These are phyloP conservation scores for Fringilla coelebs DNA, from an alignment of 2,797 vertebrate genomes.

Conservation along the genomic window DNA sequence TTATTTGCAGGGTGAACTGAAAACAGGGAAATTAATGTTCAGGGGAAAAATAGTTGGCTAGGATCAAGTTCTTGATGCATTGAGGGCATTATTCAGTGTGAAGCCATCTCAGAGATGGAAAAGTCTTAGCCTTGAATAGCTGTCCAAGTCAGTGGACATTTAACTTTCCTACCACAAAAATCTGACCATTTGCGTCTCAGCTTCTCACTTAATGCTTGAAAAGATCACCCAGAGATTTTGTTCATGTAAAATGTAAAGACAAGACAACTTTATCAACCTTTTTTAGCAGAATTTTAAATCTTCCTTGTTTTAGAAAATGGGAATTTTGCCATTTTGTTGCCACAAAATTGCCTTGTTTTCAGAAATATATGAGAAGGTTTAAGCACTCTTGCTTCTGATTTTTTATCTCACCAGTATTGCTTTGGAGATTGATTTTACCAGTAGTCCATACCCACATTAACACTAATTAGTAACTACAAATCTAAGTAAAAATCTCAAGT, in stretches of 20 bases:
- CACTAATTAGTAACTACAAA: neutral
- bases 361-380: neutral
- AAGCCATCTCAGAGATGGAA: conserved; percentile 39
- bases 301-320: neutral
- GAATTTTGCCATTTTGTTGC: neutral
- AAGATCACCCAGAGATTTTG: conserved; percentile 30
- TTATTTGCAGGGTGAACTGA: neutral
- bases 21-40: conserved; percentile 11
- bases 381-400: neutral
- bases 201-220: conserved; percentile 24
- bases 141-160: conserved; percentile 8
- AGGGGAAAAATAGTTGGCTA: neutral
- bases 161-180: conserved; percentile 48
- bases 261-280: neutral
- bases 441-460: neutral
- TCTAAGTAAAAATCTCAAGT: neutral
- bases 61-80: neutral
- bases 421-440: neutral
- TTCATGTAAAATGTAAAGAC: neutral
- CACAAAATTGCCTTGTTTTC: neutral
- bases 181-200: neutral
- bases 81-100: conserved; percentile 27
- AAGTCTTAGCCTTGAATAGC: conserved; percentile 42
- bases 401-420: neutral
- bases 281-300: neutral